A percentile compares a stretch with the other conserved stretches of the same genome.
phyloP scores from a whole-genome alignment of 2,888 invertebrate species.

The Parasteatoda lunata region DNA sequence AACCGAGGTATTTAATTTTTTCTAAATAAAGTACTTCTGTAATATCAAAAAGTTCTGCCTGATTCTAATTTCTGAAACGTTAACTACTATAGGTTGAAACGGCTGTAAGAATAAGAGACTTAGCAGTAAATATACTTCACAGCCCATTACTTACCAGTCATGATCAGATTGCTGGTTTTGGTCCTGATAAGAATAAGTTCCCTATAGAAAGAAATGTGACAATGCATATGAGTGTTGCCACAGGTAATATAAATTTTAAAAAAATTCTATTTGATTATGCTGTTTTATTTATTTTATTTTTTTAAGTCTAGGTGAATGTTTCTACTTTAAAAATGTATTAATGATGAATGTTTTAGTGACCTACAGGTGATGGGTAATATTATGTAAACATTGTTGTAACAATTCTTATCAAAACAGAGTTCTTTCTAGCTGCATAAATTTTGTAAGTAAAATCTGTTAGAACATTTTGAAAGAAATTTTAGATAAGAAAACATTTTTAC shows the following conservation, averaged over 20 bases:
- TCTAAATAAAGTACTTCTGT: not conserved
- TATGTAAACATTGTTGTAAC: too few species aligned
- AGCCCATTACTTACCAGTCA: conserved; percentile 59
- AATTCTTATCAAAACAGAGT: too few species aligned
- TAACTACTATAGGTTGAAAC: conserved; percentile 65
- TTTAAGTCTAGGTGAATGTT: too few species aligned
- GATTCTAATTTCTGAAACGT: not conserved
- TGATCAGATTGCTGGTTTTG: conserved; percentile 67
- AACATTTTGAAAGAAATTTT: too few species aligned
- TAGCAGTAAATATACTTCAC: conserved; percentile 64
- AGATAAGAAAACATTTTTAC: too few species aligned
- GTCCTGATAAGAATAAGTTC: conserved; percentile 62
- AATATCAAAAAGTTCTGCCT: not conserved
- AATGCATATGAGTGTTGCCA: conserved; percentile 66
- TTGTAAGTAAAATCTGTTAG: too few species aligned
- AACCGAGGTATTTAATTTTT: conserved; percentile 56
- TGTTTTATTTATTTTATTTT: too few species aligned
- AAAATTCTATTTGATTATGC: too few species aligned
- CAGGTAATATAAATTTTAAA: conserved; percentile 33
- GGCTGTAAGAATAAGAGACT: conserved; percentile 64
- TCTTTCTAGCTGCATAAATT: too few species aligned
- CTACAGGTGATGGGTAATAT: too few species aligned
- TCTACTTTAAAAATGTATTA: too few species aligned
- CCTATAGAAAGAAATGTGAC: conserved; percentile 67
- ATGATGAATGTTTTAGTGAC: too few species aligned